Evolutionary conservation across 2,113 vertebrate genomes (phyloP), one percentile per base, ranked within the genome.

Genomic region (Spea multiplicata): DNA sequence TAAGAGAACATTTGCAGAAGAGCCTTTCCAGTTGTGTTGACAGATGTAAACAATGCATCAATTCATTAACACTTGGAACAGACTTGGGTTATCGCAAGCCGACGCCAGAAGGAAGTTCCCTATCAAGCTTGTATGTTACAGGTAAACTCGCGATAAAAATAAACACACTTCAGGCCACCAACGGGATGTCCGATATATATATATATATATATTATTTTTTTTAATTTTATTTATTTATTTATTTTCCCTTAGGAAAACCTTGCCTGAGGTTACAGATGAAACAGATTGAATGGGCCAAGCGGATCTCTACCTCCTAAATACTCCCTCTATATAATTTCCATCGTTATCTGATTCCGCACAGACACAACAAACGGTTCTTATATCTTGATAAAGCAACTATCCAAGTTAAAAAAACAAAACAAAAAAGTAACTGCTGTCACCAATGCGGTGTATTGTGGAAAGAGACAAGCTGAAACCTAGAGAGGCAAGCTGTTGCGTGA

Each of bases 401-500:
- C 3, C 44, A 45, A 30, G 17, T 66, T 30, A 66, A 61, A 30
- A 30, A 61, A 61, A 6, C 62, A 65, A 65, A 59, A 59, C 55
- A 59, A 7, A 62, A 30, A 62, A 5, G 30, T 65, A 65, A 30
- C 8, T 65, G 16, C 5, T 47, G 52, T 52, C 67, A 13, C 16
- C 5, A 62, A 5, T 65, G 30, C 8, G 62, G 47, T 10, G 44
- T 65, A 82, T 65, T 76, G 83, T 84, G 83, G 74, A 82, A 84
- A 55, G 84, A 76, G 81, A 86, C 82, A 82, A 75, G 81, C 81
- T 52, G 83, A 80, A 81, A 82, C 74, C 71, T 80, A 87, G 84
- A 16, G 75, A 74, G 30, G 84, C 82, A 82, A 86, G 74, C 81
- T 79, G 50, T 89, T 89, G 84, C 75, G 84, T 91, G 90, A 92